Evolutionary conservation across 37 sponge, comb jelly and placozoan species (phyloP).

Genomic region (Beroe ovata): DNA sequence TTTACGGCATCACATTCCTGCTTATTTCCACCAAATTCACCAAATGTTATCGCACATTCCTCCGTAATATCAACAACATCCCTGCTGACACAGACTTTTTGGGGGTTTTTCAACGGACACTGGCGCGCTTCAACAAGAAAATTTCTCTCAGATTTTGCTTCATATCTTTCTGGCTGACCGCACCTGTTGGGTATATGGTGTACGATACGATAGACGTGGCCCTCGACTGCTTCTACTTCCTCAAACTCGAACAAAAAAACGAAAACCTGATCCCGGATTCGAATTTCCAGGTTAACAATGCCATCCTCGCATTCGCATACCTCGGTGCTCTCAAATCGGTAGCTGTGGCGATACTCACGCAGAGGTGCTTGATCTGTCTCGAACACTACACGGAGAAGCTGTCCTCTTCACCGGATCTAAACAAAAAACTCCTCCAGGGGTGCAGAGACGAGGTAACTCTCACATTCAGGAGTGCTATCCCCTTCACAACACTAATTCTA

Average conservation of each 20-base stretch:
- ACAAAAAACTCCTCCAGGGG: neutral
- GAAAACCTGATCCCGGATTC: neutral
- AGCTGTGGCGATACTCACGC: neutral
- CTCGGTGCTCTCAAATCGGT: neutral
- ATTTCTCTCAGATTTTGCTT: neutral
- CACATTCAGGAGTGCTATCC: neutral
- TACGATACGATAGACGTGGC: slow-evolving; percentile 7
- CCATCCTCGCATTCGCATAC: neutral
- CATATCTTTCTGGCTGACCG: neutral
- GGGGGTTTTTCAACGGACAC: neutral
- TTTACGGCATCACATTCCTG: neutral
- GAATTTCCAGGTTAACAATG: neutral
- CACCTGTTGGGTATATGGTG: slow-evolving; percentile 2
- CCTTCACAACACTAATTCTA: neutral
- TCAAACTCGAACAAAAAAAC: neutral
- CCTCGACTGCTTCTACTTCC: neutral
- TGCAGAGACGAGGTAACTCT: neutral
- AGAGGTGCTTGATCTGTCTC: neutral
- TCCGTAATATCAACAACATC: neutral
- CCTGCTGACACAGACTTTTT: neutral
- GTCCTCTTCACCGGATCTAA: neutral
- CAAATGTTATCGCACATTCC: neutral
- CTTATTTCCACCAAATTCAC: neutral
- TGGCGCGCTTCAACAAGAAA: neutral
- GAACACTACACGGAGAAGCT: neutral